These are phyloP conservation scores for Amphipoea oculea DNA, from an alignment of 2,888 invertebrate genomes.

Conservation along the genomic window DNA sequence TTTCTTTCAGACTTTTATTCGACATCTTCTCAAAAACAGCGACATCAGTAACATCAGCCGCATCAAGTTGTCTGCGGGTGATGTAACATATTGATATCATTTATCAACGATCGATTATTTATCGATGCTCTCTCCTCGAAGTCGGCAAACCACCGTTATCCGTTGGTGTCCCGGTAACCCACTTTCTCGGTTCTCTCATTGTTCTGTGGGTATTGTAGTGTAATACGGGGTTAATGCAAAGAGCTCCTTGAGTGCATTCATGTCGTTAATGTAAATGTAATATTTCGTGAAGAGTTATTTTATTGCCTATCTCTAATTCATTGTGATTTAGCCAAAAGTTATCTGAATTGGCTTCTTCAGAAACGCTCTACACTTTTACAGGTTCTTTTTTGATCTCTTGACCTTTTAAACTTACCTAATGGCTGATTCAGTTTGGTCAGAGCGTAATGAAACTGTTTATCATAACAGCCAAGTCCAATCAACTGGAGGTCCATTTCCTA, in stretches of 20 bases:
- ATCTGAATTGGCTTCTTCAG: not conserved
- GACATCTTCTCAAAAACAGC: conserved; percentile 4
- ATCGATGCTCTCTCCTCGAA: conserved; percentile 59
- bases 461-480: not conserved
- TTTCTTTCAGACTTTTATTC: not conserved
- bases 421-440: not conserved
- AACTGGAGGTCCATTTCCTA: conserved; percentile 22
- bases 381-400: not conserved
- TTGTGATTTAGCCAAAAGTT: not conserved
- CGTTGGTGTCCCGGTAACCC: conserved; percentile 67
- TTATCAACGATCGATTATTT: conserved; percentile 63
- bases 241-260: not conserved
- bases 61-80: conserved; percentile 25
- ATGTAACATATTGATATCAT: conserved; percentile 49
- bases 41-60: not conserved
- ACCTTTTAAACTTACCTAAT: not conserved
- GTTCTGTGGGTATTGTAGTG: conserved; percentile 50
- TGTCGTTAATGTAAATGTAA: not conserved
- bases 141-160: conserved; percentile 61
- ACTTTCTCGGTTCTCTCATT: conserved; percentile 67
- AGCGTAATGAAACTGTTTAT: conserved; percentile 5
- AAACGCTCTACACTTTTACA: not conserved
- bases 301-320: not conserved
- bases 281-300: not conserved
- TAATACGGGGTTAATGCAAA: conserved; percentile 36